Base-by-base conservation (phyloP, 1,140 invertebrate genomes). In the Campoletis sonorensis region DNA sequence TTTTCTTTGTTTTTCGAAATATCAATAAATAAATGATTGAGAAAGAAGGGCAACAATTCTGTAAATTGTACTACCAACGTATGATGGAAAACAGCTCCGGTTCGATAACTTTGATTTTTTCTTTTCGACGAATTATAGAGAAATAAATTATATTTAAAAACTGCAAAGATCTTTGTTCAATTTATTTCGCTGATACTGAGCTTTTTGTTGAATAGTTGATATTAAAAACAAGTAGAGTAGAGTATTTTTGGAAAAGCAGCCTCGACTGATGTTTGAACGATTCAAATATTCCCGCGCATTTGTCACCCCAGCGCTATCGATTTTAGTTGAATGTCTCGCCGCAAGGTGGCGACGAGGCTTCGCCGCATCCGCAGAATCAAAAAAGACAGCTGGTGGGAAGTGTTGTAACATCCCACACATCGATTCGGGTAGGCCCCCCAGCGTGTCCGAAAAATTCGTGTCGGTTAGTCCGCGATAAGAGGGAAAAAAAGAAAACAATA, bases 371-470 rank as follows among this genome's bases (percentile, higher is more conserved):
- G 88, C 87, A 89, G 88, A 89, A 88, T 88, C 86, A 88, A 90
- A 90, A 90, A 89, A 90, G 89, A 89, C 89, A 88, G 89, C 87
- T 88, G 88, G 82, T n/a, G 51, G 51, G 86, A 88, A 89, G 86
- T 86, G 87, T 87, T 54, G 86, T 86, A 88, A 87, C 86, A 86
- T 87, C 87, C 71, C 82, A 87, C 87, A 89, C 88, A 90, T 90
- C 87, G 89, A 90, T 90, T 89, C 85, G 88, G 87, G 51, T 54
- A 77, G 84, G 85, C 67, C 81, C 85, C 83, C 84, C 82, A 82
- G 68, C 83, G 86, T 73, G 76, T 81, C 80, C 70, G 83, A 54
- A 86, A 86, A 86, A 85, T 84, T 85, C 82, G 83, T 72, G 81
- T 84, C 78, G 71, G 84, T 82, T 79, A 81, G 21, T 23, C 51